A percentile compares a stretch with the other conserved stretches of the same genome.
Evolutionary conservation across 1,140 invertebrate species (phyloP).

Genomic region (Matsumurasca onukii): DNA sequence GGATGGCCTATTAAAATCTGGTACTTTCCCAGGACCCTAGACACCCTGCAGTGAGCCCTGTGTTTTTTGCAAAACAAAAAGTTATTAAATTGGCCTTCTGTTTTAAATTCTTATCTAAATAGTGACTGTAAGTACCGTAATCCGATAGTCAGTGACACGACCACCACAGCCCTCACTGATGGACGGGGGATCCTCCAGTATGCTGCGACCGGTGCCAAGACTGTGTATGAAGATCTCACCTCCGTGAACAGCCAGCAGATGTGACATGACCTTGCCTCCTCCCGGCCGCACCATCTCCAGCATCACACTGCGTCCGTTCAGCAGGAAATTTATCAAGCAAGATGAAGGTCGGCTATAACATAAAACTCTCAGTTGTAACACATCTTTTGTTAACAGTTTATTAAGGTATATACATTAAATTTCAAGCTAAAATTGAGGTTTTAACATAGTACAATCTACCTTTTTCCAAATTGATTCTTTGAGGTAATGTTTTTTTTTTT

Average conservation of each 20-base stretch:
- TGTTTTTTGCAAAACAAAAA: too few relatives aligned
- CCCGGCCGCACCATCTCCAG: constrained; percentile 81
- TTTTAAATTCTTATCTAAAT: too few relatives aligned
- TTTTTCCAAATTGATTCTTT: too few relatives aligned
- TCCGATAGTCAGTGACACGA: constrained; percentile 88
- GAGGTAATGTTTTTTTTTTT: too few relatives aligned
- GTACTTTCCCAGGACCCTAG: too few relatives aligned
- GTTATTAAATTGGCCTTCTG: too few relatives aligned
- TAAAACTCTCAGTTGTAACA: constrained; percentile 27
- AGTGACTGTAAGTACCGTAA: constrained; percentile 51
- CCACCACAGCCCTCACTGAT: constrained; percentile 93
- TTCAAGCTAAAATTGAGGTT: too few relatives aligned
- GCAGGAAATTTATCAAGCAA: constrained; percentile 93
- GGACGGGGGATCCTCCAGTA: constrained; percentile 93
- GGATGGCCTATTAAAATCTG: too few relatives aligned
- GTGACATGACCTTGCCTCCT: constrained; percentile 86
- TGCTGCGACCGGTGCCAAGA: constrained; percentile 78
- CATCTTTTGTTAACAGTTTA: too few relatives aligned
- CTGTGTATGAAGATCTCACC: constrained; percentile 97
- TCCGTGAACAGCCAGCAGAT: constrained; percentile 90
- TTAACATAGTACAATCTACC: too few relatives aligned
- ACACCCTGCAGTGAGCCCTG: too few relatives aligned
- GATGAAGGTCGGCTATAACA: constrained; percentile 81
- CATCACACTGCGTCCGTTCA: constrained; percentile 92
- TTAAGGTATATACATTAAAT: too few relatives aligned